Evolutionary conservation across 1,140 invertebrate species (phyloP), one percentile per base, ranked within the genome.

Genomic region (Drosophila mojavensis): DNA sequence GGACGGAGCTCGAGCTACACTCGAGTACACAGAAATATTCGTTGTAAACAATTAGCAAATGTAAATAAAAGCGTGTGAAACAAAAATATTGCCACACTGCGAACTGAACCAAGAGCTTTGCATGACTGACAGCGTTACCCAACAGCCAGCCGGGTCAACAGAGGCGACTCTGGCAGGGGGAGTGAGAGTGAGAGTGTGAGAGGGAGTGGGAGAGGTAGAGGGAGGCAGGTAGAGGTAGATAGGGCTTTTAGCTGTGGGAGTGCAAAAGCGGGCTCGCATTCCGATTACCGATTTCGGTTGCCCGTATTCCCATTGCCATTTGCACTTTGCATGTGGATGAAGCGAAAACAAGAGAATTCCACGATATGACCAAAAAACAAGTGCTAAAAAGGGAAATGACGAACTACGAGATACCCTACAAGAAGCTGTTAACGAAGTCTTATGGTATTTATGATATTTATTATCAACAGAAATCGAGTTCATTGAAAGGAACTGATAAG

Each of bases 11-110:
- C 41, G n/a, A 59, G 30, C 56, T 45, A 61, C 70, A 68, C 24
- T 60, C 20, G 10, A 28, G 55, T 51, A 67, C 63, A 72, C 28
- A 67, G 20, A 74, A 67, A 69, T 58, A 70, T 59, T 55, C 45
- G 60, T 64, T 70, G 80, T 77, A 84, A 84, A 76, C 78, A 84
- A 80, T 84, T 84, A 84, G 77, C 77, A 80, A 84, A 84, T 80
- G 81, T 78, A 85, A 78, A 81, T 69, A 71, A 77, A 67, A 81
- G 69, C 78, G 74, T 84, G 74, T 73, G 69, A 81, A 84, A 71
- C 71, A 85, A 85, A 69, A 79, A 77, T 79, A 79, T 72, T 58
- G 55, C 61, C 66, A 69, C 66, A 75, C 20, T 48, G 43, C 43
- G 47, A 63, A 50, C 30, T 4, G 33, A 54, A 47, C 39, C n/a